Conservation (phyloP, 2,888 invertebrate species). For the Rhingia campestris region DNA sequence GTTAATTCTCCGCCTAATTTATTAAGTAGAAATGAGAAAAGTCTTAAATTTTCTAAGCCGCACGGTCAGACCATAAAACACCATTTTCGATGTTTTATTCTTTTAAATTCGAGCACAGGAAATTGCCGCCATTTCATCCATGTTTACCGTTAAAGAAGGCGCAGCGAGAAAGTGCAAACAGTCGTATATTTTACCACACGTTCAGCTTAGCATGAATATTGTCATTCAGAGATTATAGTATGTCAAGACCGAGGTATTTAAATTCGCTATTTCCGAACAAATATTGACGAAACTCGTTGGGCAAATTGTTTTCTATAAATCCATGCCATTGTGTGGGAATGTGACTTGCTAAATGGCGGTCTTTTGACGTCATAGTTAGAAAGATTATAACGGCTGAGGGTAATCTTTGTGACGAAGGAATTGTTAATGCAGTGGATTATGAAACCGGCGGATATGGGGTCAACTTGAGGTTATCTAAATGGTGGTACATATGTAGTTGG, state of each 20-base stretch:
- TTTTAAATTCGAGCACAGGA: slow-evolving; percentile 10
- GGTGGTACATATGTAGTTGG: background rate
- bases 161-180: background rate
- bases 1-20: no score
- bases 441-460: background rate
- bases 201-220: slow-evolving; percentile 6
- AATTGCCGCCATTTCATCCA: background rate
- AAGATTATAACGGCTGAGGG: background rate
- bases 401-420: background rate
- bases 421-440: background rate
- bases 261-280: slow-evolving; percentile 62
- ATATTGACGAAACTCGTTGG: slow-evolving; percentile 43
- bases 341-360: slow-evolving; percentile 21
- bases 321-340: background rate
- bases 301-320: background rate
- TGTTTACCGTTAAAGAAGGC: background rate
- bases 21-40: no score
- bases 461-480: background rate
- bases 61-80: background rate
- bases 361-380: slow-evolving; percentile 23
- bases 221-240: slow-evolving; percentile 14
- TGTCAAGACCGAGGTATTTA: slow-evolving; percentile 5
- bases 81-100: background rate
- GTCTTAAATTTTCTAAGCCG: no score
- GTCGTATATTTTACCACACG: slow-evolving; percentile 5